phyloP scores from a whole-genome alignment of 2,888 invertebrate species.

The Callimorpha dominula region DNA sequence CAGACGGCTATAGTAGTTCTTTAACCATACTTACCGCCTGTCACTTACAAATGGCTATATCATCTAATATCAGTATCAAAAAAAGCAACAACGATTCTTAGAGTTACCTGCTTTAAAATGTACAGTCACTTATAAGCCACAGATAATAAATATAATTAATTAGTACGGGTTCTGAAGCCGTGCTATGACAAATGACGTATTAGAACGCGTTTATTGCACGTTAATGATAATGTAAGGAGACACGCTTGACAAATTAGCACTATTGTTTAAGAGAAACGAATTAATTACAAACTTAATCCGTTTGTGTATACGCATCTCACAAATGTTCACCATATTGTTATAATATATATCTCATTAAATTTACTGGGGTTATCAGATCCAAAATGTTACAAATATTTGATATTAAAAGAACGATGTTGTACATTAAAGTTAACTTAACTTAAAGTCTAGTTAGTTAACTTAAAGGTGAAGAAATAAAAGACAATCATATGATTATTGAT shows the following conservation, averaged over 20 bases:
- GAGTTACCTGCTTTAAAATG: conserved; percentile 4
- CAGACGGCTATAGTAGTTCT: too few species aligned
- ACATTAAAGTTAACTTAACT: too few species aligned
- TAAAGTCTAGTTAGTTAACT: too few species aligned
- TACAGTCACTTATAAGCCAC: conserved; percentile 15
- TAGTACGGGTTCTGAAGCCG: conserved; percentile 19
- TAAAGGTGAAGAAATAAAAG: too few species aligned
- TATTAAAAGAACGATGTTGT: neutral
- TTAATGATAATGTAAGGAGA: conserved; percentile 50
- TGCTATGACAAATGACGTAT: conserved; percentile 49
- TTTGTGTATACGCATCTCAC: conserved; percentile 3
- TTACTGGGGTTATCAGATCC: neutral
- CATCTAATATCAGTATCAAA: too few species aligned
- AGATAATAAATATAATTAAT: conserved; percentile 37
- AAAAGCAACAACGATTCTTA: neutral
- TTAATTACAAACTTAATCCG: conserved; percentile 40
- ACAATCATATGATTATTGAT: too few species aligned
- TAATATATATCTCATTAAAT: conserved; percentile 18
- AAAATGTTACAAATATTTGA: neutral
- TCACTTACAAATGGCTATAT: too few species aligned
- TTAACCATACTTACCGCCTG: too few species aligned
- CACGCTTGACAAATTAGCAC: conserved; percentile 55
- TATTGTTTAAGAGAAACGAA: conserved; percentile 49
- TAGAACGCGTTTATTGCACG: conserved; percentile 46
- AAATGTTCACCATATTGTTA: conserved; percentile 16